Evolutionary conservation across 2,797 vertebrate species (phyloP).

Genomic region (Microctenopoma steveboyesi): DNA sequence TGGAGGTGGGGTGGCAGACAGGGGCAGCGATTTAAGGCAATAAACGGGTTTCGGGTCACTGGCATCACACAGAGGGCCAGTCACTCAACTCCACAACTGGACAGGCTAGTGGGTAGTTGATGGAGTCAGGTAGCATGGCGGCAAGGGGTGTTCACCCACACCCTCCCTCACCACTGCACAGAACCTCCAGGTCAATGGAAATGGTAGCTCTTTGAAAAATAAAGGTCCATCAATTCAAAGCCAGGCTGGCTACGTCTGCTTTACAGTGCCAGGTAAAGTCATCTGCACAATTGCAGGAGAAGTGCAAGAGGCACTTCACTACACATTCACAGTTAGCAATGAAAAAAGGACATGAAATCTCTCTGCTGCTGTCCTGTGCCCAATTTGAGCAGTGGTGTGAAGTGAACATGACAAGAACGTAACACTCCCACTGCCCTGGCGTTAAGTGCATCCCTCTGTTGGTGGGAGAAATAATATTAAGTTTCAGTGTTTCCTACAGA

Average conservation of each 20-base stretch:
- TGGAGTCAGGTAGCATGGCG: constrained; percentile 40
- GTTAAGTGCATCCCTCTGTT: constrained; percentile 54
- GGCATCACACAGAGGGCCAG: constrained; percentile 79
- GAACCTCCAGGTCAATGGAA: constrained; percentile 31
- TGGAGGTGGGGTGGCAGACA: constrained; percentile 40
- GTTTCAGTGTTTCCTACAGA: constrained; percentile 76
- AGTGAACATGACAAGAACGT: constrained; percentile 14
- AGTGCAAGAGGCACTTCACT: not conserved
- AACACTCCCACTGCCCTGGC: not conserved
- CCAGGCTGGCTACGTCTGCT: constrained; percentile 49
- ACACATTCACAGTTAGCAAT: not conserved
- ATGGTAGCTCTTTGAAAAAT: constrained; percentile 37
- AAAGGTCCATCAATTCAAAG: constrained; percentile 42
- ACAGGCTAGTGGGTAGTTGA: constrained; percentile 35
- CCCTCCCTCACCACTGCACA: constrained; percentile 17
- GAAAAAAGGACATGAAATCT: constrained; percentile 3
- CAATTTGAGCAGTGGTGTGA: constrained; percentile 26
- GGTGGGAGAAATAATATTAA: constrained; percentile 73
- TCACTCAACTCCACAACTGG: constrained; percentile 69
- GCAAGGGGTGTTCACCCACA: constrained; percentile 16
- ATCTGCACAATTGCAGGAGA: constrained; percentile 1
- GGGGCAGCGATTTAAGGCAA: constrained; percentile 70
- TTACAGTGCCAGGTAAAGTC: constrained; percentile 47
- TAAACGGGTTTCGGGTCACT: constrained; percentile 79
- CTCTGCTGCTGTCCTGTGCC: constrained; percentile 6